Evolutionary conservation across 1,140 invertebrate genomes (phyloP).

Genomic region (Drosophila watanabei): DNA sequence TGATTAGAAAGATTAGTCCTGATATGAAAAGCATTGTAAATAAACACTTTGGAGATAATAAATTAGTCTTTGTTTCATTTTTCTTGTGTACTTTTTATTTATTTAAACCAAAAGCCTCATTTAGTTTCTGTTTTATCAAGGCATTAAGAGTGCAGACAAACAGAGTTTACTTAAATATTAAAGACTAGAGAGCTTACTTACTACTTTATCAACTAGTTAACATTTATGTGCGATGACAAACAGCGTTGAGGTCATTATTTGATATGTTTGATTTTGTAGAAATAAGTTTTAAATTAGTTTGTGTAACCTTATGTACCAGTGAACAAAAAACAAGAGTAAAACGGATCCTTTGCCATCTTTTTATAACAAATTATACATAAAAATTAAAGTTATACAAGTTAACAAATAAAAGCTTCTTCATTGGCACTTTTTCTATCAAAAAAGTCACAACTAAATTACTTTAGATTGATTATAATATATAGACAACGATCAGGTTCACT

Average conservation of each 20-base stretch:
- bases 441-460: neutral
- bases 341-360: no score
- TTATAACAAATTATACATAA: no score
- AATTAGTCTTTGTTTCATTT: neutral
- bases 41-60: neutral
- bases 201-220: neutral
- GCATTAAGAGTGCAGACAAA: neutral
- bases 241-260: neutral
- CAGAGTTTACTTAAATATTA: constrained; percentile 12
- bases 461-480: neutral
- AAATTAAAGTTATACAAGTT: no score
- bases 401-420: neutral
- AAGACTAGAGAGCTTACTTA: constrained; percentile 6
- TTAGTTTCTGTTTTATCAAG: neutral
- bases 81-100: neutral
- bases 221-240: neutral
- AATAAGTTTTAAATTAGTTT: neutral
- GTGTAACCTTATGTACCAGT: neutral
- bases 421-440: no score
- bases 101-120: neutral
- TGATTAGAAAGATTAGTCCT: neutral
- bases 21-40: neutral
- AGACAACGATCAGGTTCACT: constrained; percentile 10
- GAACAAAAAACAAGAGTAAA: no score
- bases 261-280: constrained; percentile 2